A percentile compares a stretch with the other conserved stretches of the same genome.
These are phyloP conservation scores for Smithornis capensis DNA, from an alignment of 2,113 vertebrate genomes.

Conservation along the genomic window DNA sequence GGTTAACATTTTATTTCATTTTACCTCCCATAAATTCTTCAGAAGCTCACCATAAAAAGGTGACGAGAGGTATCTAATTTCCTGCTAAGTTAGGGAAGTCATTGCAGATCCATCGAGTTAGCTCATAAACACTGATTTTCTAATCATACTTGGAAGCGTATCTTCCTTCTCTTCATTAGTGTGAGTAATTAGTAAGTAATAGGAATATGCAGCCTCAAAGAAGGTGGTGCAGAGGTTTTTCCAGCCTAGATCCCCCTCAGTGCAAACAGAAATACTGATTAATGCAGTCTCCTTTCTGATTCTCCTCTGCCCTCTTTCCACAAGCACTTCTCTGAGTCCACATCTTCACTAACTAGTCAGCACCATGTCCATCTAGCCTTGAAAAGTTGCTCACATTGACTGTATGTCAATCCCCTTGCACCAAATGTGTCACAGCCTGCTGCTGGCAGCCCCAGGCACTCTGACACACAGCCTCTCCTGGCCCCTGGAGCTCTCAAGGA, in stretches of 20 bases:
- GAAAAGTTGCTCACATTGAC: background rate
- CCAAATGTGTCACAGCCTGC: background rate
- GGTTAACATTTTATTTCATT: background rate
- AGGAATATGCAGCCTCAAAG: background rate
- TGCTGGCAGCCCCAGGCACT: background rate
- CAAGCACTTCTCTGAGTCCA: background rate
- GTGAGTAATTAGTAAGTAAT: slow-evolving; percentile 9
- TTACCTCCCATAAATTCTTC: background rate
- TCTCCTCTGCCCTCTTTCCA: background rate
- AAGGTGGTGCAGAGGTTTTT: background rate
- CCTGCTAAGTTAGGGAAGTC: background rate
- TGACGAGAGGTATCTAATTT: background rate
- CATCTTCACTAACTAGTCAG: background rate
- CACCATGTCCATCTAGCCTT: background rate
- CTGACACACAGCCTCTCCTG: background rate
- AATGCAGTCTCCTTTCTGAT: background rate
- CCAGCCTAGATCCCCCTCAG: background rate
- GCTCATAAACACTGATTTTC: background rate
- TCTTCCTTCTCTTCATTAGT: background rate
- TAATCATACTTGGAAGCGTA: background rate
- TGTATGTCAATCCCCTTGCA: accelerated
- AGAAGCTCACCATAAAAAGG: background rate
- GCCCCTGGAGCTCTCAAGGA: background rate
- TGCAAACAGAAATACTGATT: background rate
- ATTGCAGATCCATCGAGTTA: background rate